Base-by-base conservation (phyloP, 53 echinoderm and acorn worm species). In the Hippasteria phrygiana region DNA sequence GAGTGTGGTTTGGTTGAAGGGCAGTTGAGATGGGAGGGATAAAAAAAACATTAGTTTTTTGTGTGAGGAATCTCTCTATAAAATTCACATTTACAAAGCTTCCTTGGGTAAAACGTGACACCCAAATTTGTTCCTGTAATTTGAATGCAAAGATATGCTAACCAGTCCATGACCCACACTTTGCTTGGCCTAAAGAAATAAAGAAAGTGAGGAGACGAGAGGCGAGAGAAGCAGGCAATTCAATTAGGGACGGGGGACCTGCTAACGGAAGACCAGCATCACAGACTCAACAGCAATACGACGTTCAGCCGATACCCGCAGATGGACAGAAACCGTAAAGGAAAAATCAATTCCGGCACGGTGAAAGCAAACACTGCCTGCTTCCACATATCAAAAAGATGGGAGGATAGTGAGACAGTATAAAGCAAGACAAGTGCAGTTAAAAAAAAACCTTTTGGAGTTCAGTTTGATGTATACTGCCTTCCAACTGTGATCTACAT, bases 271-370 rank as follows among this genome's bases (percentile, higher is more conserved):
- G 50, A 35, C 22, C 71, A 85, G 85, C 37, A 0, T 50, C 85
- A 43, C 42, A 36, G 47, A 37, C 51, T 53, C 36, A 37, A 70
- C 85, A 13, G 50, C 50, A 47, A 75, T 24, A 22, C 42, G 3
- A 43, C 38, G 33, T 14, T 42, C 48, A 34, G 50, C 70, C 35
- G 45, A 85, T 70, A 85, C 70, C 50, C 36, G n/a, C 35, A 26
- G 71, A 85, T 1, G 71, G 71, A 38, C 70, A 50, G 35, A 43
- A 64, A 70, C 48, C 51, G 53, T 24, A 84, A 69, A 47, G 48
- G 50, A 65, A 85, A 85, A 85, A 85, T 85, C 85, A 85, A 85
- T 85, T 9, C 48, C 12, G 20, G 39, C 46, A 46, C 34, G 45
- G 83, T 43, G 45, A 31, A 66, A 66, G 83, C 33, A 83, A 83